Conservation (phyloP, 2,797 vertebrate species). For the Moxostoma hubbsi region DNA sequence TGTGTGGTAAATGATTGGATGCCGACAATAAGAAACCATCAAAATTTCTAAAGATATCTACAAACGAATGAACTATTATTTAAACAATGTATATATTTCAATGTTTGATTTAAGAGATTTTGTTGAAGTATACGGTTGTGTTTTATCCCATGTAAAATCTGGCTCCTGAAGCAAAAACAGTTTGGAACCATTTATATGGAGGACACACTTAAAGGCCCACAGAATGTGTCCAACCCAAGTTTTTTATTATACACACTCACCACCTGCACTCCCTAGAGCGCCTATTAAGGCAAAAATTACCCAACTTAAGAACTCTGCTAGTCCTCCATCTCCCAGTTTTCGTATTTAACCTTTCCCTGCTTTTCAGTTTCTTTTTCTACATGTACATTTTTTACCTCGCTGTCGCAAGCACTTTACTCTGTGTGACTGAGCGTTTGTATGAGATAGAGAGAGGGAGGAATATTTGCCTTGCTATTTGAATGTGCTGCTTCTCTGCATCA, state of each 20-base stretch:
- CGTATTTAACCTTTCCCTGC: conserved; percentile 1
- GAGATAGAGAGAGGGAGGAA: not conserved
- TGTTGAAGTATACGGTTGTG: no score
- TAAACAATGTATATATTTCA: no score
- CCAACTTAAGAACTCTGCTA: not conserved
- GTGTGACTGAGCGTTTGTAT: conserved; percentile 13
- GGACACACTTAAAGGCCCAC: not conserved
- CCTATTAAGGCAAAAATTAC: conserved; percentile 27
- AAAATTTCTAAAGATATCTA: no score
- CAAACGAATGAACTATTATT: no score
- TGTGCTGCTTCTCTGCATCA: conserved; percentile 12
- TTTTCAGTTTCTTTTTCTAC: conserved; percentile 6
- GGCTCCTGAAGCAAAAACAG: not conserved
- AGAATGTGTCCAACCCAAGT: not conserved
- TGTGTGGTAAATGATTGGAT: no score
- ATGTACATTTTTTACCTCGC: conserved; percentile 17
- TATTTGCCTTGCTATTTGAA: conserved; percentile 13
- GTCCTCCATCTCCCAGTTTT: not conserved
- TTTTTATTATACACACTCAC: not conserved
- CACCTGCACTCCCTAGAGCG: not conserved
- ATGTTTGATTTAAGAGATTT: no score
- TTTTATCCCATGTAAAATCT: no score
- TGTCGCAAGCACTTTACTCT: conserved; percentile 16
- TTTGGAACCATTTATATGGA: not conserved
- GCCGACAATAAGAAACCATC: no score